Evolutionary conservation across 2,797 vertebrate species (phyloP).

Genomic region (Sebastes vulpes): DNA sequence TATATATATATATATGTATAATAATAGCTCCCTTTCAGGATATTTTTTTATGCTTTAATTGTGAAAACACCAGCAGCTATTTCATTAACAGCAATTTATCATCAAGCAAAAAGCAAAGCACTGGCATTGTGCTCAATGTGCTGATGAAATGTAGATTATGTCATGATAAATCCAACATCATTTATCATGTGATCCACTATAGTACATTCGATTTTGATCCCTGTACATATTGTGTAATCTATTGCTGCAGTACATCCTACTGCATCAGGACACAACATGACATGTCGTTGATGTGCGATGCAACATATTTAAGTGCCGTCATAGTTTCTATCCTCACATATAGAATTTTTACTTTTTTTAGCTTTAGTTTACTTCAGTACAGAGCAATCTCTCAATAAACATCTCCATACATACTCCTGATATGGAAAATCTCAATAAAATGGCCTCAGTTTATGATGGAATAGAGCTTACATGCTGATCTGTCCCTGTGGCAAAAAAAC

Average conservation of each 20-base stretch:
- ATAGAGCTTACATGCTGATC: neutral
- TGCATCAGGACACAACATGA: neutral
- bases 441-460: neutral
- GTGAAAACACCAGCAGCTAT: neutral
- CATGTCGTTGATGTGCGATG: neutral
- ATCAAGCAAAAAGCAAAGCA: neutral
- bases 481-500: neutral
- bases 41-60: neutral
- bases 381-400: neutral
- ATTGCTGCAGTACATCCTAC: neutral
- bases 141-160: neutral
- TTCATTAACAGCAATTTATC: neutral
- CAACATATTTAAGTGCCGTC: neutral
- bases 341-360: neutral
- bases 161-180: neutral
- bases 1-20: no score
- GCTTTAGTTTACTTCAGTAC: neutral
- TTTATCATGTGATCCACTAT: neutral
- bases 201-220: neutral
- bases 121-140: neutral
- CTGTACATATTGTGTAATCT: neutral
- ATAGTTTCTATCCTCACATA: neutral
- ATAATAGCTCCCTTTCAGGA: neutral
- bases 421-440: neutral
- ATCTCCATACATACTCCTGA: neutral